A percentile compares a stretch with the other conserved stretches of the same genome.
Evolutionary conservation across 2,113 vertebrate genomes (phyloP).

Genomic region (Caracal caracal): DNA sequence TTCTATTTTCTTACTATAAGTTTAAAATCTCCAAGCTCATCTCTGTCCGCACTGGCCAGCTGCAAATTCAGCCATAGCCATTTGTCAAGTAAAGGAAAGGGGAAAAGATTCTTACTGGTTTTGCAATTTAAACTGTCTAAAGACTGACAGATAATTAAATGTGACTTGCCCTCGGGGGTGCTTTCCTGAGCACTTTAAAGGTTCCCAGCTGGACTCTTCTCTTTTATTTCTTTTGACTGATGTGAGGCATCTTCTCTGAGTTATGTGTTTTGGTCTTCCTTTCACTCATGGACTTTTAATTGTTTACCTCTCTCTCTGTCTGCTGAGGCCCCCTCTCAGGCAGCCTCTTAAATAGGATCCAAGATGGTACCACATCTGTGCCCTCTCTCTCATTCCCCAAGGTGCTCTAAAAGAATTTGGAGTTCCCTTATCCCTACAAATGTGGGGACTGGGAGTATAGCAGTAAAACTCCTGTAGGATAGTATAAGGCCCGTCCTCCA

Average conservation of each 20-base stretch:
- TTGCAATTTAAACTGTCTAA: background rate
- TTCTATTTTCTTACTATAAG: background rate
- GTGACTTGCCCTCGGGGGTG: background rate
- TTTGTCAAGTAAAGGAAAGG: background rate
- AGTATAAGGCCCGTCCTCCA: background rate
- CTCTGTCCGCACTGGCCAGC: fast-evolving
- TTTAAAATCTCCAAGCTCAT: background rate
- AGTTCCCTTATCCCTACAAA: background rate
- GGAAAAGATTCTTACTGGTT: background rate
- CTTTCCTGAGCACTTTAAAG: background rate
- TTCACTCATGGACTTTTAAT: background rate
- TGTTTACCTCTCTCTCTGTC: background rate
- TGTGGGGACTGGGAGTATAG: background rate
- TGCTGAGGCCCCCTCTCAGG: background rate
- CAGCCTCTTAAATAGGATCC: background rate
- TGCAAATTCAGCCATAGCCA: background rate
- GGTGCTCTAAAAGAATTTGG: background rate
- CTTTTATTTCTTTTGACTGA: background rate
- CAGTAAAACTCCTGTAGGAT: background rate
- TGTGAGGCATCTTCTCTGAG: background rate
- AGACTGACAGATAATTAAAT: background rate
- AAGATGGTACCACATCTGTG: background rate
- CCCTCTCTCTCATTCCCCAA: background rate
- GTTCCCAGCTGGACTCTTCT: background rate
- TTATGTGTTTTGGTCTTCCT: background rate